Base-by-base conservation (phyloP, 2,888 invertebrate genomes). In the Axea sp. region DNA sequence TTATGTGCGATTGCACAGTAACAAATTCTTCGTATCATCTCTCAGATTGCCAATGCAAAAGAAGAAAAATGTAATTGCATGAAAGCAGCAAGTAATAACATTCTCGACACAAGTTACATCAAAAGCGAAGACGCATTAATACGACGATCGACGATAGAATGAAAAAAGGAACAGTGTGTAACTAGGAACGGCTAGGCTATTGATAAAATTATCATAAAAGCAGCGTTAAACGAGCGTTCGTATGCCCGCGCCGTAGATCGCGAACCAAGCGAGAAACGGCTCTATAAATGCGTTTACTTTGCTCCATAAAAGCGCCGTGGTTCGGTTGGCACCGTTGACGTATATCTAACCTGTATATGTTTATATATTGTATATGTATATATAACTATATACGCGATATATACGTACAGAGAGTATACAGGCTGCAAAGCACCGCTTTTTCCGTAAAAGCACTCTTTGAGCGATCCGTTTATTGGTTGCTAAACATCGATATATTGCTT, bases 401-500 rank as follows among this genome's bases (percentile, higher is more conserved):
- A 75, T 68, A 75, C 39, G 68, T 53, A 45, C 41, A 47, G 15
- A 39, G 64, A 24, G 39, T 47, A 55, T 53, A 64, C 57, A 65
- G 74, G 67, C 71, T 68, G 79, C 82, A 82, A 82, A 83, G 84
- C 84, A 83, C 78, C 83, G 84, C 83, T 86, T 83, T 84, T 84
- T 76, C 80, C 81, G 83, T 86, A 84, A 87, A 87, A 87, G 85
- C 85, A 80, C 86, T 84, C 86, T 86, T 86, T 86, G 86, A 86
- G 82, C 83, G 85, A 86, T 85, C 84, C 85, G 84, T 86, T 87
- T 86, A 87, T 86, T 87, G 87, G 87, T 86, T 87, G 86, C 86
- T 87, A 87, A 87, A 86, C 86, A 86, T 86, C 87, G 83, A 86
- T 87, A 86, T 86, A 87, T 87, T 86, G 87, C 87, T 84, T 84